These are phyloP conservation scores for Porites evermanni DNA, from an alignment of 92 coral and sea anemone species.

Conservation along the genomic window DNA sequence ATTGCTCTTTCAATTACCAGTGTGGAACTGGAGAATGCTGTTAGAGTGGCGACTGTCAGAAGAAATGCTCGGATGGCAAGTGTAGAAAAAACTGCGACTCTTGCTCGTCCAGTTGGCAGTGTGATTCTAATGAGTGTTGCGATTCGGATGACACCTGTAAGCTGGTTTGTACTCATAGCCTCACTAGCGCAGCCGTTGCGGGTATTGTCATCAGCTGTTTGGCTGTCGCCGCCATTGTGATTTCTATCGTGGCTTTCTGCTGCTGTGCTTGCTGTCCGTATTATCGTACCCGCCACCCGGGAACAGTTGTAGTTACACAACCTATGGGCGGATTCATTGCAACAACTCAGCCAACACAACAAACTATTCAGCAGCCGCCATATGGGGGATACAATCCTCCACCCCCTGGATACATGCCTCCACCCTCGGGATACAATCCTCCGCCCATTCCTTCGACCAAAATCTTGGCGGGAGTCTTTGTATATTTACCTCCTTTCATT, in stretches of 20 bases:
- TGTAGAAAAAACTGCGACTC: neutral
- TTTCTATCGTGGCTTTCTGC: neutral
- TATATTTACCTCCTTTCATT: too few species aligned
- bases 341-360: neutral
- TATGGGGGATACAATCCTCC: neutral
- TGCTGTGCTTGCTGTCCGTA: constrained; percentile 34
- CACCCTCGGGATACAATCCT: neutral
- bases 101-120: neutral
- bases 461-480: too few species aligned
- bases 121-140: constrained; percentile 14
- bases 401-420: neutral
- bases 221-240: neutral
- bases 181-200: neutral
- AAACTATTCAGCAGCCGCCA: constrained; percentile 4
- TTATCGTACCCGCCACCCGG: constrained; percentile 16
- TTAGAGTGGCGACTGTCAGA: neutral
- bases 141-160: neutral
- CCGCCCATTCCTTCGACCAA: neutral
- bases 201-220: constrained; percentile 7
- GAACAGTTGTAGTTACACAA: neutral
- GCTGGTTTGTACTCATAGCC: neutral
- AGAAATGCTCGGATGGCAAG: neutral
- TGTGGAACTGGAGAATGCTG: neutral
- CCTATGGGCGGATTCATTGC: neutral
- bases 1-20: too few species aligned